Conservation (phyloP, 2,888 invertebrate genomes). For the Tholera decimalis region DNA sequence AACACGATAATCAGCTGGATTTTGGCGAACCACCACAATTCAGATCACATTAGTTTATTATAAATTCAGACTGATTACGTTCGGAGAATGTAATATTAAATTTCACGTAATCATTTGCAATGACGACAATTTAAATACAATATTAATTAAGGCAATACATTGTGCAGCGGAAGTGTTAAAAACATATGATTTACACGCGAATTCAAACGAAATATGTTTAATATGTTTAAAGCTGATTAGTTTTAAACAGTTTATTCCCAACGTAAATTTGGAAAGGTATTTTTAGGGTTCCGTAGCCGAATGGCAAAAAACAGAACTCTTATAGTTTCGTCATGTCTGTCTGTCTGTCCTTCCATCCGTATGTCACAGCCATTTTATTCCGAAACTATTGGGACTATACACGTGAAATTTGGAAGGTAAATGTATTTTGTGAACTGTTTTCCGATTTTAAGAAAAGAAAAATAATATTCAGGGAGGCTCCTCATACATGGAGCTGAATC, state of each 20-base stretch:
- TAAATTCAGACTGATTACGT: conserved; percentile 29
- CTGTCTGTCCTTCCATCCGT: too few species aligned
- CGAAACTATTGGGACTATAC: too few species aligned
- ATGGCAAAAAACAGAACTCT: too few species aligned
- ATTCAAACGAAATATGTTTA: background rate
- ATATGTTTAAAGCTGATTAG: conserved; percentile 3
- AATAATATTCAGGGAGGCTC: too few species aligned
- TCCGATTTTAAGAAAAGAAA: too few species aligned
- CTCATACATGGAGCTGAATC: too few species aligned
- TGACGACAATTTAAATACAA: conserved; percentile 33
- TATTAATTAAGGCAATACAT: conserved; percentile 43
- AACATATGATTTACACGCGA: conserved; percentile 29
- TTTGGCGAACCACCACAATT: conserved; percentile 40
- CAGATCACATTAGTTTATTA: conserved; percentile 34
- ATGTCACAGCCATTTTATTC: too few species aligned
- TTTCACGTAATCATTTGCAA: conserved; percentile 29
- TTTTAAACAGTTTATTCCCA: too few species aligned
- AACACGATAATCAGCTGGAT: conserved; percentile 28
- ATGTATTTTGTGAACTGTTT: too few species aligned
- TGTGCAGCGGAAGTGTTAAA: conserved; percentile 37
- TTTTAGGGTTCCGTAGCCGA: too few species aligned
- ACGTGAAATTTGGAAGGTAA: too few species aligned
- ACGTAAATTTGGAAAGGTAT: background rate
- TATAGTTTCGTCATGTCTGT: too few species aligned
- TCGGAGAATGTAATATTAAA: conserved; percentile 17